Conservation (phyloP, 2,888 invertebrate genomes). For the Euplexia lucipara region DNA sequence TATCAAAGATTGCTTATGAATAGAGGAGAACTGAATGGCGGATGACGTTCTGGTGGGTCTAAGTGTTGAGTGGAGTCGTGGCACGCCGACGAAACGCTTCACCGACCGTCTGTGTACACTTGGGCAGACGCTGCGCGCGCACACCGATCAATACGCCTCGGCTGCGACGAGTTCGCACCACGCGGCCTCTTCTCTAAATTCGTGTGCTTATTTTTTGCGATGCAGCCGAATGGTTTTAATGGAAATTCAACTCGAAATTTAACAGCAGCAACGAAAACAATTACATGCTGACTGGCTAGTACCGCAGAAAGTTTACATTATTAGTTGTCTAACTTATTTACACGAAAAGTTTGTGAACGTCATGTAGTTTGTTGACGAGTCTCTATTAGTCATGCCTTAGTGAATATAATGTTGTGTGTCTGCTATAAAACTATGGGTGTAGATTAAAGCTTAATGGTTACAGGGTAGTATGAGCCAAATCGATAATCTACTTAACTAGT, state of each 20-base stretch:
- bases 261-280: conserved; percentile 67
- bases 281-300: conserved; percentile 63
- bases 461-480: conserved; percentile 65
- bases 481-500: conserved; percentile 75
- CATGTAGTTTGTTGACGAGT: conserved; percentile 62
- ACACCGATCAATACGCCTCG: conserved; percentile 87
- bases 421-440: conserved; percentile 58
- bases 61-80: conserved; percentile 85
- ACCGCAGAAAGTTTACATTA: conserved; percentile 59
- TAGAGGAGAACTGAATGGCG: conserved; percentile 71
- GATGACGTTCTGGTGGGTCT: conserved; percentile 81
- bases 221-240: conserved; percentile 77
- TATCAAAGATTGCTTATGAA: conserved; percentile 32
- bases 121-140: conserved; percentile 88
- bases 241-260: conserved; percentile 71
- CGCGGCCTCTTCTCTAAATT: conserved; percentile 84
- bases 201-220: conserved; percentile 82
- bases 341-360: conserved; percentile 70
- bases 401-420: conserved; percentile 53
- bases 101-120: conserved; percentile 87
- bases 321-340: conserved; percentile 65
- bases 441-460: conserved; percentile 68
- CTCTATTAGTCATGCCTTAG: conserved; percentile 53
- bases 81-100: conserved; percentile 83
- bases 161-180: conserved; percentile 85